Base-by-base conservation (phyloP, 2,888 invertebrate species). In the Hybos culiciformis region DNA sequence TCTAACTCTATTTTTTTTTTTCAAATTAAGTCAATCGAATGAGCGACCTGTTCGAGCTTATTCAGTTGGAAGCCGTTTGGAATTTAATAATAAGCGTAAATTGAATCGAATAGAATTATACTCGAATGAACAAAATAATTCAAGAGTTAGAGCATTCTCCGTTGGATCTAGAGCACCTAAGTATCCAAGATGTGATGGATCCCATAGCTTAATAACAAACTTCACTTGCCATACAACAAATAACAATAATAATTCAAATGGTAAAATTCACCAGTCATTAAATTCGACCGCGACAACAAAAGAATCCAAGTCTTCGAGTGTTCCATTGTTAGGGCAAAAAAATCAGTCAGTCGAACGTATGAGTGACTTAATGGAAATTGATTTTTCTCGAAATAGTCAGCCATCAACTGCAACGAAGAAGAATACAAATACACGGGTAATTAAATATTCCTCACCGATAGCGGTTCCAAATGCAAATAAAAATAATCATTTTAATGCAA, bases 311-410 rank as follows among this genome's bases (percentile, higher is more conserved):
- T 80, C 80, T 2, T 76, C 72, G 18, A 81, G 81, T 58, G 81
- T 80, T 4, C 83, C 83, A 1, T 62, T 81, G 37, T 58, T 83
- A 43, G 72, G 71, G 47, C 53, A 59, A 46, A 61, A 58, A 49
- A 56, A 63, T 43, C 55, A 69, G 51, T 71, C 73, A 36, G 73
- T 73, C 36, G 77, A 77, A 50, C 70, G 72, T 2, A 77, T 78
- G 74, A 79, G 80, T 50, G 84, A 88, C 66, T 72, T 86, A 53
- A 86, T 88, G 84, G 84, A 85, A 67, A 73, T 88, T 51, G 82
- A 83, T 59, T 83, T 81, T 55, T 73, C 75, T 1, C n/a, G n/a
- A n/a, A n/a, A n/a, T n/a, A 39, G 43, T 34, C 46, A 40, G 37
- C 49, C 49, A 14, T 45, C 48, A 23, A 38, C 43, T 17, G 34